Evolutionary conservation across 35 echinoderm and acorn worm genomes (phyloP), one percentile per base, ranked within the genome.

Genomic region (Eucidaris tribuloides): DNA sequence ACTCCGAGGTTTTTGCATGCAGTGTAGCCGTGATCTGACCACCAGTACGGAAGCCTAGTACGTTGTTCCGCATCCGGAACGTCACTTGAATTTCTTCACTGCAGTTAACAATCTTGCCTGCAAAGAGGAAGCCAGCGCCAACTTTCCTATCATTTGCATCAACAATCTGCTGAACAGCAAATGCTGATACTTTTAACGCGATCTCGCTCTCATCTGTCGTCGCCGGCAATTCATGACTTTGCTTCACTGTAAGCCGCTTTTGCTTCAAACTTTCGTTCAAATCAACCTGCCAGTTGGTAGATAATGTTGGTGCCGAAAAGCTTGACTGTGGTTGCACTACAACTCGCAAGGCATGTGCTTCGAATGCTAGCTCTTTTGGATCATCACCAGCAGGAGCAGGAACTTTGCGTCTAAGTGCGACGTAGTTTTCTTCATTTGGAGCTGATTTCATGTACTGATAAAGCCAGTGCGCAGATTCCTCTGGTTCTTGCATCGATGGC

Each of bases 261-360:
- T 91, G 89, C 62, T 91, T 96, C 34, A 96, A 45, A 14, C 84
- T 91, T 58, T 96, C 89, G 25, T 84, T 71, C 34, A 96, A 62
- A 43, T 96, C 85, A 0, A 96, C 89, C 22, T 88, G 79, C 93
- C 93, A 96, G 55, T 86, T 91, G 17, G 93, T 79, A 32, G 93
- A 96, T 56, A 90, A 79, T 11, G 93, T 96, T 24, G 93, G 93
- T 41, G 93, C 95, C 41, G 86, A 90, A 65, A 93, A 98, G 64
- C 86, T 93, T 41, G 90, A 93, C 59, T 93, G 90, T n/a, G 95
- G 90, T 59, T 98, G 86, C 63, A 98, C 85, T n/a, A 90, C 31
- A 45, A 89, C 83, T 35, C 95, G 77, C 18, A 88, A 59, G 19
- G 87, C 76, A 57, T 77, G 89, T 3, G 88, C 87, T 45, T 98